Evolutionary conservation across 2,888 invertebrate genomes (phyloP).

Genomic region (Sphaeridia pumilis): DNA sequence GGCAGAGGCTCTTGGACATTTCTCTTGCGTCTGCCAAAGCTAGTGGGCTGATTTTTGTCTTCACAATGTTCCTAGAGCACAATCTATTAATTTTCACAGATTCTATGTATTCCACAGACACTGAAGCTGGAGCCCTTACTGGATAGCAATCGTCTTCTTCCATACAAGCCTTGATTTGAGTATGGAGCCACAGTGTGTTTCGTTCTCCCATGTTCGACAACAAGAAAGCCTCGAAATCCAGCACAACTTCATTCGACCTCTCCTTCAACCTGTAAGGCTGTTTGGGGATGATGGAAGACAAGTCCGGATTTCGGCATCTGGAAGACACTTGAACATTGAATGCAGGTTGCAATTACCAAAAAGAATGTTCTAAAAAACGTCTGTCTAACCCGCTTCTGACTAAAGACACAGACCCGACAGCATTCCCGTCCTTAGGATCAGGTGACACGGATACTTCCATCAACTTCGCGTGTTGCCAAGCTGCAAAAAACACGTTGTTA

Average conservation of each 20-base stretch:
- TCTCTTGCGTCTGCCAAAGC: slow-evolving; percentile 40
- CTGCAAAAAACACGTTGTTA: too few relatives aligned
- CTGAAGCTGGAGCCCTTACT: too few relatives aligned
- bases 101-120: too few relatives aligned
- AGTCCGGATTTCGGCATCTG: slow-evolving; percentile 71
- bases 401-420: slow-evolving; percentile 63
- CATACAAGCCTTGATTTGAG: slow-evolving; percentile 83
- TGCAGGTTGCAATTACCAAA: too few relatives aligned
- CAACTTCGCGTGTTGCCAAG: slow-evolving; percentile 78
- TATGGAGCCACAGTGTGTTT: slow-evolving; percentile 78
- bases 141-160: slow-evolving; percentile 74
- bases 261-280: slow-evolving; percentile 74
- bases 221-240: slow-evolving; percentile 78
- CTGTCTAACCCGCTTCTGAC: slow-evolving; percentile 73
- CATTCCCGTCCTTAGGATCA: slow-evolving; percentile 72
- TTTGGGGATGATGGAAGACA: slow-evolving; percentile 75
- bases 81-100: too few relatives aligned
- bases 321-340: too few relatives aligned
- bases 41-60: slow-evolving; percentile 70
- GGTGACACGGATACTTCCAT: slow-evolving; percentile 79
- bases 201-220: slow-evolving; percentile 76
- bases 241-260: slow-evolving; percentile 70
- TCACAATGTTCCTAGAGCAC: slow-evolving; percentile 58
- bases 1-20: too few relatives aligned
- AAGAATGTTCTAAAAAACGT: too few relatives aligned